Conservation (phyloP, 1,140 invertebrate genomes). For the Phenacoccus solenopsis region DNA sequence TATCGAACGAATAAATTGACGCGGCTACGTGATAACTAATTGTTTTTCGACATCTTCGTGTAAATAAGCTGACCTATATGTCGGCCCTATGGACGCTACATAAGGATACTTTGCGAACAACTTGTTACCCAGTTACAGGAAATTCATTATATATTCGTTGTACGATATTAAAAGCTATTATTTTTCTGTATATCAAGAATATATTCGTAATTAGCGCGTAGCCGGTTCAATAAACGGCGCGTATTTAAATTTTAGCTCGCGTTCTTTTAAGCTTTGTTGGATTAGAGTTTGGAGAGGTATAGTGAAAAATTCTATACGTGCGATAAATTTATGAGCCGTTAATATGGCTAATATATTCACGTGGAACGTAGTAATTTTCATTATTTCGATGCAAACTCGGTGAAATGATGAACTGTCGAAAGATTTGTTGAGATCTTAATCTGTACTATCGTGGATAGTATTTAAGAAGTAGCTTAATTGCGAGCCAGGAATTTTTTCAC, state of each 20-base stretch:
- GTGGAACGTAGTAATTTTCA: not conserved
- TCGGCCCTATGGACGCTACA: not conserved
- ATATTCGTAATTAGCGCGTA: constrained; percentile 10
- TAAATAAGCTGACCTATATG: not conserved
- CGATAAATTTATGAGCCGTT: not conserved
- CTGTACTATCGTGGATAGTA: not conserved
- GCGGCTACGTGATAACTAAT: too few species aligned
- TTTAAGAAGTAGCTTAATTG: not conserved
- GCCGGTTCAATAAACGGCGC: not conserved
- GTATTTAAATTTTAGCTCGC: constrained; percentile 5
- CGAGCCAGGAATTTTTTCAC: too few species aligned
- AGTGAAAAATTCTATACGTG: not conserved
- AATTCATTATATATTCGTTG: constrained; percentile 10
- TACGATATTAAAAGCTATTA: not conserved
- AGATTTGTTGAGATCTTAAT: not conserved
- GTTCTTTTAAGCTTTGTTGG: not conserved
- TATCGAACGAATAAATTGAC: too few species aligned
- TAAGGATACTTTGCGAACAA: constrained; percentile 5
- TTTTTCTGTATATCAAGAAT: not conserved
- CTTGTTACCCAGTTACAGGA: not conserved
- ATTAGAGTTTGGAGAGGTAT: not conserved
- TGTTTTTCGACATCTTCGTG: not conserved
- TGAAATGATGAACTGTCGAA: not conserved
- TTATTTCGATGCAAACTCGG: not conserved
- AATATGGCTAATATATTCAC: not conserved